Percentiles rank a stretch among this genome's conserved stretches.
Evolutionary conservation across 2,888 invertebrate genomes (phyloP).

Genomic region (Anodontia alba): DNA sequence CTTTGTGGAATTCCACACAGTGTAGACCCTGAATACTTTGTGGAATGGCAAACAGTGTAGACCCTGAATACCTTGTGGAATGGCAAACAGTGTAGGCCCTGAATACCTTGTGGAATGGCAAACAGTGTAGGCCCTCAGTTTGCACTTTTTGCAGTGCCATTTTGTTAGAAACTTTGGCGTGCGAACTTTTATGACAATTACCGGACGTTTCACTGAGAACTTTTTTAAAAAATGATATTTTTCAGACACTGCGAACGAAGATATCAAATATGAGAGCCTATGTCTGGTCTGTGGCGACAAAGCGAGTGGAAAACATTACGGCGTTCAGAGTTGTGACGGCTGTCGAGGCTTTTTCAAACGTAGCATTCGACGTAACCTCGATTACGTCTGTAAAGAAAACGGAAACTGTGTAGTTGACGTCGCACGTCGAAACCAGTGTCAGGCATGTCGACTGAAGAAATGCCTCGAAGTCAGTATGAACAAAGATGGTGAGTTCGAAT

Average conservation of each 20-base stretch:
- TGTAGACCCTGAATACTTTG: too few relatives aligned
- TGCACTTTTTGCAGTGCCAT: too few relatives aligned
- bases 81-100: too few relatives aligned
- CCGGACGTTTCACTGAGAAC: too few relatives aligned
- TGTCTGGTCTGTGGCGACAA: slow-evolving; percentile 85
- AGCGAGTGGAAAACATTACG: slow-evolving; percentile 87
- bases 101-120: too few relatives aligned
- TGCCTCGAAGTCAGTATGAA: slow-evolving; percentile 97
- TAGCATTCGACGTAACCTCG: slow-evolving; percentile 94
- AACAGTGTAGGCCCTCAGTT: too few relatives aligned
- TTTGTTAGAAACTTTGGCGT: too few relatives aligned
- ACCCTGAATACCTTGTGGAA: too few relatives aligned
- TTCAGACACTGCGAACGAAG: slow-evolving; percentile 44
- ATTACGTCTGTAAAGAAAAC: slow-evolving; percentile 96
- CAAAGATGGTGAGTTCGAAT: slow-evolving; percentile 94
- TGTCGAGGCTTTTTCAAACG: slow-evolving; percentile 96
- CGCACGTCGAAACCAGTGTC: slow-evolving; percentile 96
- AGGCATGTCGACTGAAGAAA: slow-evolving; percentile 96
- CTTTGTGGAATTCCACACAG: too few relatives aligned
- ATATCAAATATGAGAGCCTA: slow-evolving; percentile 85
- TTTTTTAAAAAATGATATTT: too few relatives aligned
- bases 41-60: too few relatives aligned
- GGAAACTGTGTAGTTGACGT: slow-evolving; percentile 96
- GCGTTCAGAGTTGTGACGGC: slow-evolving; percentile 86
- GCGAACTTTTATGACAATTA: too few relatives aligned